These are phyloP conservation scores for Eurystomus gularis DNA, from an alignment of 2,113 vertebrate species.

Conservation along the genomic window DNA sequence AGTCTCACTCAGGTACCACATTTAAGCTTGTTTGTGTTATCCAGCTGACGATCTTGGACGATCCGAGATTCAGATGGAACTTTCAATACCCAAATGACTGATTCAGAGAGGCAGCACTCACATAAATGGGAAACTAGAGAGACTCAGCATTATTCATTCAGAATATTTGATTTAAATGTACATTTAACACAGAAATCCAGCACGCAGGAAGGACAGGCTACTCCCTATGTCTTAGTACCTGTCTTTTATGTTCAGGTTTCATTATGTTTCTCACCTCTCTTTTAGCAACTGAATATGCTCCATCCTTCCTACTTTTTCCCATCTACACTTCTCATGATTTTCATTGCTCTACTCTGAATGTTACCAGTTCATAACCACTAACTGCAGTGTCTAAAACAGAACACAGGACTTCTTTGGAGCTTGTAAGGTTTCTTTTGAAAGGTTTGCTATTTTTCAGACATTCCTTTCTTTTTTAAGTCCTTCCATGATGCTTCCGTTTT, in stretches of 20 bases:
- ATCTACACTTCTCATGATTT: neutral
- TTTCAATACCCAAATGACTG: neutral
- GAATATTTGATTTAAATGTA: neutral
- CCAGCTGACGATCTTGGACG: neutral
- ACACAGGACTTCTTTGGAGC: neutral
- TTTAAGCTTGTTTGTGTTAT: neutral
- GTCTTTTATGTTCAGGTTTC: neutral
- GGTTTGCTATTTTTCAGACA: neutral
- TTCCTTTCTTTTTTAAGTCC: neutral
- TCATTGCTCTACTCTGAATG: neutral
- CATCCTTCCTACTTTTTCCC: neutral
- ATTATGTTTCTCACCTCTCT: neutral
- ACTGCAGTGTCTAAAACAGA: neutral
- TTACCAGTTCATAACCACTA: neutral
- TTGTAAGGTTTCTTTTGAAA: neutral
- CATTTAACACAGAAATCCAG: too few species aligned
- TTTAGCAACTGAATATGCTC: neutral
- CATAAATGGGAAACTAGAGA: neutral
- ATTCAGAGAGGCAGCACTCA: neutral
- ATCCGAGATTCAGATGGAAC: too few species aligned
- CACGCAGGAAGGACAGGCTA: neutral
- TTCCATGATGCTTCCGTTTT: neutral
- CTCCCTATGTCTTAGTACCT: neutral
- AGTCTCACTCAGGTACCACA: neutral
- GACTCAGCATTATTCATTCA: neutral